These are phyloP conservation scores for Patagioenas fasciata DNA, from an alignment of 2,113 vertebrate species.

Conservation along the genomic window DNA sequence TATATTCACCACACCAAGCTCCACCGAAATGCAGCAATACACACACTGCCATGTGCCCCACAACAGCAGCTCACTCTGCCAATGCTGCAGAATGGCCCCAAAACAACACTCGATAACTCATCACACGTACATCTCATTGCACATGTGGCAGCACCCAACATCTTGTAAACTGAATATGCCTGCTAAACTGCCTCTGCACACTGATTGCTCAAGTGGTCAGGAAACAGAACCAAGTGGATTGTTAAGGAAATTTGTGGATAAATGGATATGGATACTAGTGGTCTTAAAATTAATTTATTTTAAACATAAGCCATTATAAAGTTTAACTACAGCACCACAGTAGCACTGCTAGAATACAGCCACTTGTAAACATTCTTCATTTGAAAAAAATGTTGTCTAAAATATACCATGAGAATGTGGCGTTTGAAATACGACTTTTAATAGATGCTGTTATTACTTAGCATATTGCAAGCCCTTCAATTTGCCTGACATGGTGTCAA, in stretches of 20 bases:
- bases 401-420: background rate
- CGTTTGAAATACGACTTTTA: background rate
- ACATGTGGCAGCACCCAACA: background rate
- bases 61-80: background rate
- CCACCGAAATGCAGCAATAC: background rate
- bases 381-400: background rate
- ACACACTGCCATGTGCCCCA: rapidly evolving
- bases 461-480: background rate
- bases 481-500: background rate
- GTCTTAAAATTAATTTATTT: background rate
- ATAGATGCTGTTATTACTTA: background rate
- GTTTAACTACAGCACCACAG: background rate
- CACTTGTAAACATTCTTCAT: background rate
- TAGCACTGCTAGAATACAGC: background rate
- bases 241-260: too few relatives aligned
- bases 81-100: rapidly evolving
- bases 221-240: background rate
- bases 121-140: background rate
- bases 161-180: background rate
- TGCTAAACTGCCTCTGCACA: background rate
- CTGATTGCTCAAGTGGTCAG: background rate
- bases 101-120: background rate
- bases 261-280: background rate
- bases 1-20: rapidly evolving
- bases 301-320: background rate